Evolutionary conservation across 1,140 invertebrate species (phyloP), one percentile per base, ranked within the genome.

Genomic region (Daktulosphaira vitifoliae): DNA sequence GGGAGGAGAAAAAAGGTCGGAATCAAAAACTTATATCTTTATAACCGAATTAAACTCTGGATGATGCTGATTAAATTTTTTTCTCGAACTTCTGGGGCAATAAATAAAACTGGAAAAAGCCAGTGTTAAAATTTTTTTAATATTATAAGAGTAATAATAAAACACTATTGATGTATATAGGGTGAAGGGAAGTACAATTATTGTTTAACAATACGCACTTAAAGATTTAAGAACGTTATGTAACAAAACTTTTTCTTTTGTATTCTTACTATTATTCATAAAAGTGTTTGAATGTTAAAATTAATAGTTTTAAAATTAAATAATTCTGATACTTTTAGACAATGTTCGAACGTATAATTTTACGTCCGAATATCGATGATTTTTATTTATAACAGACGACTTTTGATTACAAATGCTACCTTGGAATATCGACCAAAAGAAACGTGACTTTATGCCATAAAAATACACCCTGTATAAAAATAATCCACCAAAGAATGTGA

Each of bases 1-100:
- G 18, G 42, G 6, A n/a, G 54, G 44, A 42, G 42, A 16, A 44
- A 44, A 44, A 59, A 62, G 46, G 39, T 62, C 56, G 42, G 42
- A 62, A 62, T 62, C 56, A 62, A 62, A 62, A 62, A 62, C 56
- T 62, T 62, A 62, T 48, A 62, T 62, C 42, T 62, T 48, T 29
- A 62, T 46, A 62, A 62, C 56, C 56, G 44, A 62, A 62, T 62
- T 62, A 62, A 62, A 62, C 42, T 62, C 42, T 20, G 56, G 56
- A 16, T 16, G 42, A 11, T 6, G 23, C 25, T 62, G 56, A 62
- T 62, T 62, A 62, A 48, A 33, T 62, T 62, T 62, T 62, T 59
- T 56, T 62, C 42, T 20, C 39, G 13, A 22, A 11, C 42, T 22
- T 4, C n/a, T 16, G 26, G 20, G 6, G 42, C n/a, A 48, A 46